Evolutionary conservation across 2,888 invertebrate genomes (phyloP), one percentile per base, ranked within the genome.

Genomic region (Pantelozetes paolii): DNA sequence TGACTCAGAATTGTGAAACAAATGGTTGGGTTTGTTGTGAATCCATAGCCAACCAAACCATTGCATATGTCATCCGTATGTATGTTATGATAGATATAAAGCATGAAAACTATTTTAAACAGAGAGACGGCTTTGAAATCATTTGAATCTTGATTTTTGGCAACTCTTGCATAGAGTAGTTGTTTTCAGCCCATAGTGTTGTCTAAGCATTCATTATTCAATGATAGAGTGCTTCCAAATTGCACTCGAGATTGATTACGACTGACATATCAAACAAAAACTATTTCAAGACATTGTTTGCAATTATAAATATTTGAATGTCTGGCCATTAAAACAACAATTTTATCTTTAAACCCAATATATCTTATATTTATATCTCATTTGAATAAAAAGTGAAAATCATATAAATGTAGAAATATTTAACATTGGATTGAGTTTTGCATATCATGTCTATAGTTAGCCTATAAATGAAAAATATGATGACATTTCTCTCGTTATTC

Each of bases 171-270:
- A n/a, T 15, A 36, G 23, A 67, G 67, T 67, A 32, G 20, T 5
- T 40, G 11, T 67, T 67, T 67, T 40, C 67, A 67, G 36, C 67
- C 36, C 40, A 67, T 67, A 40, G n/a, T 67, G 23, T n/a, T 40
- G 36, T 67, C 57, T 40, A 20, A 30, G 40, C 42, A 67, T 67
- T 20, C 67, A 67, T 40, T 67, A n/a, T n/a, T 67, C 67, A 67
- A 67, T 67, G 67, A 67, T 67, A 23, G 40, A 67, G 67, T 67
- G 42, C 23, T 67, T 40, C 67, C 67, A 40, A 67, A 67, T 67
- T 67, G 67, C 40, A 40, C 67, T 67, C 23, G 32, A 67, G 36
- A 67, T 67, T 67, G 36, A 67, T 40, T 40, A 20, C 23, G 11
- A 20, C 11, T n/a, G 40, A 40, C n/a, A 36, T 67, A 36, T 59